phyloP scores from a whole-genome alignment of 2,113 vertebrate species.

The Heloderma charlesbogerti region DNA sequence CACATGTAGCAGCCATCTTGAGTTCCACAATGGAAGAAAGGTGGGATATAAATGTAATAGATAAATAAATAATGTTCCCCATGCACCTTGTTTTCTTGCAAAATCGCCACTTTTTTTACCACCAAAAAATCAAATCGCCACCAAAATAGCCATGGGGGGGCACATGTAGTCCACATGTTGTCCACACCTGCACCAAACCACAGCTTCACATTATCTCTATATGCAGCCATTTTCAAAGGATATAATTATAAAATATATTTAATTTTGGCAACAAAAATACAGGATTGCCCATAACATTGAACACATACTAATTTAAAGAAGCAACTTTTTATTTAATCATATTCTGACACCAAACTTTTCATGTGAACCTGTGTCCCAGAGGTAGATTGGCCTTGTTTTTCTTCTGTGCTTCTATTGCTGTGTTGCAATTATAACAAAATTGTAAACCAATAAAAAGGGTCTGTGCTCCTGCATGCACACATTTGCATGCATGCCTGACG shows the following conservation, averaged over 20 bases:
- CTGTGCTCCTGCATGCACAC: neutral
- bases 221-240: neutral
- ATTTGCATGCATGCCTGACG: neutral
- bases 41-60: too few species aligned
- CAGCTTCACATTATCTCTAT: neutral
- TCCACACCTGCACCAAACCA: too few species aligned
- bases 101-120: too few species aligned
- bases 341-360: neutral
- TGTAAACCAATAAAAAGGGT: neutral
- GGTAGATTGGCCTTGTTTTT: neutral
- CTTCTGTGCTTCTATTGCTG: neutral
- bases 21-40: too few species aligned
- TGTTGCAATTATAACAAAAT: neutral
- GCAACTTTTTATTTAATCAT: neutral
- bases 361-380: neutral
- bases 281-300: neutral
- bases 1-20: too few species aligned
- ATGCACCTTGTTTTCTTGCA: too few species aligned
- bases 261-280: neutral
- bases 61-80: too few species aligned
- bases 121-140: too few species aligned
- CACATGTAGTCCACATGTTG: too few species aligned
- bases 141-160: too few species aligned
- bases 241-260: neutral
- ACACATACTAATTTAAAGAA: neutral